Percentiles rank a stretch among this genome's conserved stretches.
Evolutionary conservation across 2,797 vertebrate species (phyloP).

Genomic region (Hydrophis major): DNA sequence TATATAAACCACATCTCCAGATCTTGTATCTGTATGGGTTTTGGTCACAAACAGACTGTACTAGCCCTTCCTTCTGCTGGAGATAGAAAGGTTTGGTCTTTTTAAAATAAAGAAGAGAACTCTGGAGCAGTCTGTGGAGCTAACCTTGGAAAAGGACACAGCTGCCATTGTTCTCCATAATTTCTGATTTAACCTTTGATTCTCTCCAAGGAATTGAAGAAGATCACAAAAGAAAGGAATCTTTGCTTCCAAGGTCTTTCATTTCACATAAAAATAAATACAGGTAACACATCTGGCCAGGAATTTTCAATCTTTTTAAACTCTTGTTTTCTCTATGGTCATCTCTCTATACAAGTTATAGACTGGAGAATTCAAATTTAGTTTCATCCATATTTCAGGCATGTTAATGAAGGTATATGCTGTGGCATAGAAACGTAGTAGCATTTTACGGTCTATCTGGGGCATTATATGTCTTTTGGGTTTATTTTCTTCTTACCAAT

Average conservation of each 20-base stretch:
- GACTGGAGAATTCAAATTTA: background rate
- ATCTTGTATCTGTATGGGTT: background rate
- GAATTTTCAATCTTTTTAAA: background rate
- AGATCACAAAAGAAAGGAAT: background rate
- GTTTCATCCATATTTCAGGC: background rate
- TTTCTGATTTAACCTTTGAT: background rate
- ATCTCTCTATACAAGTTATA: background rate
- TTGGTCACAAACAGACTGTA: background rate
- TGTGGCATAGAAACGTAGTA: background rate
- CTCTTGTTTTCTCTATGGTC: background rate
- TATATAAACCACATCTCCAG: background rate
- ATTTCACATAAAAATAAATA: background rate
- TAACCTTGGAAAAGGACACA: background rate
- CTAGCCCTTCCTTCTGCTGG: background rate
- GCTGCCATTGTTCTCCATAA: background rate
- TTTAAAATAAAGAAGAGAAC: background rate
- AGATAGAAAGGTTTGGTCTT: background rate
- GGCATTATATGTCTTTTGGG: background rate
- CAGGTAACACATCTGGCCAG: background rate
- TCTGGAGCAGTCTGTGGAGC: background rate
- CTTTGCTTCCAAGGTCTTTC: background rate
- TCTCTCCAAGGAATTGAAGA: background rate
- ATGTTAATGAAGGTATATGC: background rate
- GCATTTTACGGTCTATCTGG: background rate
- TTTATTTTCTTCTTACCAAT: background rate